Evolutionary conservation across 1,140 invertebrate genomes (phyloP), one percentile per base, ranked within the genome.

Genomic region (Leptinotarsa defecta): DNA sequence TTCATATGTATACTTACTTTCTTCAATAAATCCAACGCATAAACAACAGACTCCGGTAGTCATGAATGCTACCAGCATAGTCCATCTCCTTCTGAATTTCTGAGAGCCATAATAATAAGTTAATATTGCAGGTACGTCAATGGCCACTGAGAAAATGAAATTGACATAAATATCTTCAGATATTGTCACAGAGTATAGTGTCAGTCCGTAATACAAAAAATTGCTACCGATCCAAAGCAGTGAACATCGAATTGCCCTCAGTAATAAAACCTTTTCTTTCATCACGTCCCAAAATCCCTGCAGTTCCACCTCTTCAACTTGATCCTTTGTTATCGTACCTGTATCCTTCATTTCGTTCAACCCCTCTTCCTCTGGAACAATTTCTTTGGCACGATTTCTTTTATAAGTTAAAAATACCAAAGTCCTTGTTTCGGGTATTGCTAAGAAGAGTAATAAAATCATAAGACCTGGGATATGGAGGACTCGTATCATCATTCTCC

Each of bases 161-260:
- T 92, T 92, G 15, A 89, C 83, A 83, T 93, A 92, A 80, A 88
- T 86, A 69, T 88, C 90, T 81, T 94, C 89, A 4, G 93, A 93
- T 43, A 95, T 86, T 48, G 92, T 87, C 17, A 92, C 92, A 0
- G 93, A 91, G 83, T 94, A 94, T 68, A 95, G 88, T 15, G 92
- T 93, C 4, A 95, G 84, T 1, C 93, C 94, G 83, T 94, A 95
- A 84, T 94, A 95, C 11, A 94, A 90, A 79, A 94, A 91, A 2
- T 90, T 88, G 77, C 89, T 88, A 4, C 91, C 88, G 3, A 90
- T 84, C 92, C 91, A 94, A 85, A 89, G 93, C 84, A 91, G 89
- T 61, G 87, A 89, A 74, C 91, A 90, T 27, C 89, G 88, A 11
- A 89, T 83, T 73, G 93, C 86, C 43, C 91, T 87, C 81, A 89